phyloP scores from a whole-genome alignment of 2,113 vertebrate genomes.

The Nothobranchius kuhntae region DNA sequence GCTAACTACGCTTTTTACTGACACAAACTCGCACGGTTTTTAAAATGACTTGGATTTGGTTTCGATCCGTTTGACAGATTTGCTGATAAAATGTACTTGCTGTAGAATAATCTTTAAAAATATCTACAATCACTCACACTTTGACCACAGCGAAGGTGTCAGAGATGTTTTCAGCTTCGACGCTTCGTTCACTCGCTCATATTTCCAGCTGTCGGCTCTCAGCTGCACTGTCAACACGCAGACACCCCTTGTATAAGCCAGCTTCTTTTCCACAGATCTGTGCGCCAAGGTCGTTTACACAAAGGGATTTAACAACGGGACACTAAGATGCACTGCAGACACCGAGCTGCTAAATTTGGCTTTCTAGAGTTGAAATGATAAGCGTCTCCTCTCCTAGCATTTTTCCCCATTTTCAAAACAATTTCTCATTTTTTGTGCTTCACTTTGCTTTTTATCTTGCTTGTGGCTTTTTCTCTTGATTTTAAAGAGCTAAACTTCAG shows the following conservation, averaged over 20 bases:
- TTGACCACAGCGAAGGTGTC: not conserved
- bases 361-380: constrained; percentile 9
- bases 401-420: not conserved
- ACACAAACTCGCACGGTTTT: not conserved
- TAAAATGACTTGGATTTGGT: not conserved
- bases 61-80: not conserved
- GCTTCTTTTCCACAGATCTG: not conserved
- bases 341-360: not conserved
- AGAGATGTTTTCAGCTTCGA: constrained; percentile 8
- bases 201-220: constrained; percentile 11
- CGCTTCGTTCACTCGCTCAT: constrained; percentile 3
- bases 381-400: not conserved
- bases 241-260: constrained; percentile 6
- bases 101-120: not conserved
- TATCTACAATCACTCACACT: not conserved
- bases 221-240: not conserved
- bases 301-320: constrained; percentile 26
- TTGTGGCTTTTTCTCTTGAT: not conserved
- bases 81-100: not conserved
- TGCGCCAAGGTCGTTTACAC: constrained; percentile 29
- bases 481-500: not conserved
- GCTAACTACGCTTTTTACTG: not conserved
- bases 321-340: constrained; percentile 5
- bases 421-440: not conserved
- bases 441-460: not conserved